Evolutionary conservation across 2,797 vertebrate species (phyloP), one percentile per base, ranked within the genome.

Genomic region (Podarcis lilfordi): DNA sequence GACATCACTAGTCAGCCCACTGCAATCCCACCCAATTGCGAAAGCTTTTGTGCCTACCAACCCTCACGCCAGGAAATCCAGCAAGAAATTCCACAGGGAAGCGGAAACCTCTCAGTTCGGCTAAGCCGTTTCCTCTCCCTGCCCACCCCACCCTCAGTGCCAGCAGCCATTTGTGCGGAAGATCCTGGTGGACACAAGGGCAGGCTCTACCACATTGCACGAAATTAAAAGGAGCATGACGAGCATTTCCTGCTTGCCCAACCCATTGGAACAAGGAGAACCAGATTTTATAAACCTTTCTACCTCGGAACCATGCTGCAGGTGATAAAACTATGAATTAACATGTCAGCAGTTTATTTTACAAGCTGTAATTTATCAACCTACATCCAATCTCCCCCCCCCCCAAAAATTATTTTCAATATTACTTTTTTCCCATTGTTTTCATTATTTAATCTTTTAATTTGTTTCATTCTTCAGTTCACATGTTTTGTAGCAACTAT

Each of bases 1-100:
- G 95, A 96, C 94, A 95, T 95, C 94, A 96, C 79, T 21, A 8
- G 50, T 95, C 90, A 23, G 74, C 87, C 95, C 94, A 96, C 92
- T 0, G 0, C 0, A 0, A 3, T 8, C 1, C 15, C 92, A 93
- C 93, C 95, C 95, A 95, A 94, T 93, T 86, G 93, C 11, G 0
- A 61, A 85, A 77, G 43, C 82, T 0, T 64, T 27, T 40, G 59
- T 29, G 69, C 10, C 1, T 3, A 1, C 3, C 35, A 3, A 92
- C 72, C 86, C 71, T 84, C 86, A 61, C 3, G 40, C 89, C 1
- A 84, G 59, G 84, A 90, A 92, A 93, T 85, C 91, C 91, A 91
- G 91, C 0, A 92, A 40, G 78, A 64, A 1, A 1, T 3, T 82
- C 0, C 74, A 25, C 86, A 1, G 68, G 1, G 0, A 43, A 0